Evolutionary conservation across 2,888 invertebrate species (phyloP), one percentile per base, ranked within the genome.

Genomic region (Acrocera orbiculus): DNA sequence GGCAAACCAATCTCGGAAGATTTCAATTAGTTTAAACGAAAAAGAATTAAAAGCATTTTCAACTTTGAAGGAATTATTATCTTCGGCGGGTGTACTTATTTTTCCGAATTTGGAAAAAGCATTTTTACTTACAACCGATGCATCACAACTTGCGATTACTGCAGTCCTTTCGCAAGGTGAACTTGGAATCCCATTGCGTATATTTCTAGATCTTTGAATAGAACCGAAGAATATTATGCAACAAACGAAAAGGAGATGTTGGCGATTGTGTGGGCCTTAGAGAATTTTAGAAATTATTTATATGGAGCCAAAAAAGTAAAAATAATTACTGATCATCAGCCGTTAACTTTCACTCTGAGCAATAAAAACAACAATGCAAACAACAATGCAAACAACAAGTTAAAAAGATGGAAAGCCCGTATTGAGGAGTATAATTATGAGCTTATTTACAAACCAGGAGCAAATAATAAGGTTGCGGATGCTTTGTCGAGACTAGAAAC

Each of bases 21-120:
- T 44, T 3, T 26, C 24, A 31, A 38, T 40, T 6, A 19, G 7
- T 7, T 20, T 43, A 9, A 35, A 27, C 10, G 33, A 35, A n/a
- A 22, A 38, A 19, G 38, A 37, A 4, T 10, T 34, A 8, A 30
- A 36, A 17, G 39, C 42, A 9, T 42, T 43, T 31, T 24, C 42
- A 14, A 25, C 40, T 4, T 15, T 45, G 8, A 45, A 42, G 19
- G 37, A 37, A 28, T 30, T 39, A 13, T 27, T 43, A 6, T 36
- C 32, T 3, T 41, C 42, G 1, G 20, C 40, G 0, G 43, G 43
- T 22, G 32, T 38, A 11, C 23, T 42, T 20, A 32, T 32, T 14
- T 45, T 39, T 27, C 42, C 38, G 7, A 35, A 42, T 27, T 44
- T 43, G n/a, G 22, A 32, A 7, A 42, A 42, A 26, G 19, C 36